These are phyloP conservation scores for Rutilus rutilus DNA, from an alignment of 2,113 vertebrate species.

Conservation along the genomic window DNA sequence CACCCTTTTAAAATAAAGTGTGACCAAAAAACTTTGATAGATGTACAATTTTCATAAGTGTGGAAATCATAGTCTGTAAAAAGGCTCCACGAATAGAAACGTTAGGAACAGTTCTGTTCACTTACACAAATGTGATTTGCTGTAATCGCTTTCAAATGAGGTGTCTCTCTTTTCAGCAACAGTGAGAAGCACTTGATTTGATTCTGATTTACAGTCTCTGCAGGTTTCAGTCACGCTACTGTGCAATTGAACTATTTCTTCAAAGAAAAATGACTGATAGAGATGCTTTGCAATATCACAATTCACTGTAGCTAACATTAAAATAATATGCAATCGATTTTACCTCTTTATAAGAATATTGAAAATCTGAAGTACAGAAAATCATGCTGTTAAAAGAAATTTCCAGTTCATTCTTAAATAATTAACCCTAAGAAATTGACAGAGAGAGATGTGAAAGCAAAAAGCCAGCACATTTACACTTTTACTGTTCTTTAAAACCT, in stretches of 20 bases:
- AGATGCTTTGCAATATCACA: neutral
- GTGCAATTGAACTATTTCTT: neutral
- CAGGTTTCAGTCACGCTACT: neutral
- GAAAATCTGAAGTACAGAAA: neutral
- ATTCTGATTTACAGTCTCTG: neutral
- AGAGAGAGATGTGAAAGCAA: neutral
- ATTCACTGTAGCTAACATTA: neutral
- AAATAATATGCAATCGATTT: neutral
- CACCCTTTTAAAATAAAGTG: too few species aligned
- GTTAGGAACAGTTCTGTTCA: neutral
- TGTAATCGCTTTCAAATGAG: conserved; percentile 17
- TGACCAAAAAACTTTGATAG: neutral
- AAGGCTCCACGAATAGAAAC: neutral
- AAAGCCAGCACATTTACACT: conserved; percentile 3
- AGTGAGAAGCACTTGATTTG: neutral
- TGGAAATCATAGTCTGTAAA: neutral
- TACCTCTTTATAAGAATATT: neutral
- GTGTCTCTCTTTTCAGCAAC: neutral
- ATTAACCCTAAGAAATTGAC: neutral
- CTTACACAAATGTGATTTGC: neutral
- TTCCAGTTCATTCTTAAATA: neutral
- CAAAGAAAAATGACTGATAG: neutral
- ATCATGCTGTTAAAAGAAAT: neutral
- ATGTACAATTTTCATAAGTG: neutral
- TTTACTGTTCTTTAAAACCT: neutral